Base-by-base conservation (phyloP, 2,113 vertebrate genomes). In the Syngnathoides biaculeatus region DNA sequence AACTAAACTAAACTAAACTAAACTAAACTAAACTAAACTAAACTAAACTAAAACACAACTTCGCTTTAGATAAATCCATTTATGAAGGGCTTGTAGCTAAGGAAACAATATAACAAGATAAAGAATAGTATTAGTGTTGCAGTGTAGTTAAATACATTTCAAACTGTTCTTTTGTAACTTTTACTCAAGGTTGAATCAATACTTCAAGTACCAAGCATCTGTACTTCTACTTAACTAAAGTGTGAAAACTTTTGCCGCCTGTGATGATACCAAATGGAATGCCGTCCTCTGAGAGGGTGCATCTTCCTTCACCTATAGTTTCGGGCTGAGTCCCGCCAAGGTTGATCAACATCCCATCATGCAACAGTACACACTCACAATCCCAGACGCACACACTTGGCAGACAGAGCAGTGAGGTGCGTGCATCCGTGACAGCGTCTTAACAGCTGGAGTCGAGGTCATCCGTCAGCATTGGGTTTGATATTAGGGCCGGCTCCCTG, bases 401-500 rank as follows among this genome's bases (percentile, higher is more conserved):
- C 68, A 86, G 86, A 89, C 78, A 73, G 74, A 77, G 78, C 79
- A 78, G 64, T 58, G 70, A 78, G 71, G 78, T 75, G 75, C 74
- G 50, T 77, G 83, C 80, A 85, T 83, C 60, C 47, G 79, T 85
- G 79, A 88, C 80, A 79, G 75, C 71, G 83, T 80, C 85, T 83
- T 81, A 88, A 86, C 86, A 89, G 88, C 87, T 87, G 79, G 85
- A 89, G 74, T 78, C 71, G 74, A 72, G 67, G 77, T 78, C 86
- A 85, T 89, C 88, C 84, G 83, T 92, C 89, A 90, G 77, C 67
- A 79, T 53, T 82, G 87, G 81, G 81, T 82, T 80, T 89, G 88
- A 90, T 88, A 84, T 85, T 79, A 75, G 79, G 84, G 79, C 79
- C 45, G 67, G 66, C 75, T 87, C 87, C 88, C 88, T 48, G 79